These are phyloP conservation scores for Cyanoramphus novaezelandiae DNA, from an alignment of 2,113 vertebrate species.

Conservation along the genomic window DNA sequence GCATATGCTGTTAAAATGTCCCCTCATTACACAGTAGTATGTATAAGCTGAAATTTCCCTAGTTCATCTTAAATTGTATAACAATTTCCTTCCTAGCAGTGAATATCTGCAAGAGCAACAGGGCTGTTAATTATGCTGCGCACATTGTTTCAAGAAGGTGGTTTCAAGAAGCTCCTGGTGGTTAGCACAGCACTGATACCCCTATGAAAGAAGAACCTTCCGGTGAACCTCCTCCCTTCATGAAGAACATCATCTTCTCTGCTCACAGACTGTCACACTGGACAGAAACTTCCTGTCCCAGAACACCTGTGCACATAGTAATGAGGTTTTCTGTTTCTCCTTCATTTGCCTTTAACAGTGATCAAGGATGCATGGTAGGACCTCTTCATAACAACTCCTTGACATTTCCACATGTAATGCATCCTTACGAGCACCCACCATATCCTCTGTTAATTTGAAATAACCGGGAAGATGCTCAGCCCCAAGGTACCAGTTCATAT, in stretches of 20 bases:
- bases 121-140: neutral
- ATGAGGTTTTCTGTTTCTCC: neutral
- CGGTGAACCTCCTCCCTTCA: neutral
- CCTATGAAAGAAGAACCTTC: neutral
- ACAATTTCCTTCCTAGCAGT: neutral
- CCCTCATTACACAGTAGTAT: neutral
- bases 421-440: neutral
- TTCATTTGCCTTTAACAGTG: neutral
- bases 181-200: neutral
- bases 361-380: neutral
- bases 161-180: neutral
- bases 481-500: neutral
- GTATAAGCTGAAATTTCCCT: neutral
- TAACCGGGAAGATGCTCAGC: neutral
- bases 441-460: neutral
- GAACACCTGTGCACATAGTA: neutral
- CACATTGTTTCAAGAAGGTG: neutral
- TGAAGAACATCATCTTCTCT: neutral
- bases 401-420: neutral
- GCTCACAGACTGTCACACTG: neutral
- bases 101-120: neutral
- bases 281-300: accelerated
- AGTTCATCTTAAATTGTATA: neutral
- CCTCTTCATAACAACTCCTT: accelerated
- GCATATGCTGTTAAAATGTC: neutral